Evolutionary conservation across 2,888 invertebrate species (phyloP).

Genomic region (Tetramorium bicarinatum): DNA sequence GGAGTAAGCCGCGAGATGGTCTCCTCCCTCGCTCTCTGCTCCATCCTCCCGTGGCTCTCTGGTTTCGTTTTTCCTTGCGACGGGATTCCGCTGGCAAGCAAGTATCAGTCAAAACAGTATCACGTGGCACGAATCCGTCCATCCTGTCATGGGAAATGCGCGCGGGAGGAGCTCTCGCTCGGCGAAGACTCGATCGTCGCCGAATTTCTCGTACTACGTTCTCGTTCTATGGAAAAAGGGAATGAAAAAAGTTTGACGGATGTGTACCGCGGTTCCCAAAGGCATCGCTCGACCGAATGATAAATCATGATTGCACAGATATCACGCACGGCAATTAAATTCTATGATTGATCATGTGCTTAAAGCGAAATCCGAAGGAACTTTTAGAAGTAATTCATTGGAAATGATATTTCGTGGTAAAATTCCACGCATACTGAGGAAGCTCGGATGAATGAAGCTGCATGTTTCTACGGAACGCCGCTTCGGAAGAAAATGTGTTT

Average conservation of each 20-base stretch:
- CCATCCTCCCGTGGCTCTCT: background rate
- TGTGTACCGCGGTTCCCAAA: background rate
- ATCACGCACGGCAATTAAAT: background rate
- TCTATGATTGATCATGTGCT: background rate
- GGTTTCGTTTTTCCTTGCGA: slow-evolving; percentile 62
- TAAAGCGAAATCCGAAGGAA: background rate
- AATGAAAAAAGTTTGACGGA: slow-evolving; percentile 29
- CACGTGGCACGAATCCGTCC: slow-evolving; percentile 68
- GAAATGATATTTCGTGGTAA: background rate
- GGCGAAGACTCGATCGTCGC: slow-evolving; percentile 12
- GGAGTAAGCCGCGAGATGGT: slow-evolving; percentile 53
- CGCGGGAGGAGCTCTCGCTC: slow-evolving; percentile 31
- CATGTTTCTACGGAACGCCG: background rate
- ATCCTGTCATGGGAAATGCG: slow-evolving; percentile 71
- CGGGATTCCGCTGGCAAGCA: slow-evolving; percentile 33
- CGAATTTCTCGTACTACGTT: background rate
- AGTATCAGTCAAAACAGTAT: slow-evolving; percentile 69
- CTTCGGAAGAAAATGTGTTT: background rate
- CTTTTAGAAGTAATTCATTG: background rate
- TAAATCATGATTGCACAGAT: slow-evolving; percentile 19
- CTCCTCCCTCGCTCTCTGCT: background rate
- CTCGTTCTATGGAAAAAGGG: background rate
- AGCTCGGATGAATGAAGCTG: background rate
- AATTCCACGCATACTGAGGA: background rate
- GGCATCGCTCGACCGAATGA: background rate